These are phyloP conservation scores for Cenopis cana DNA, from an alignment of 2,888 invertebrate genomes.

Conservation along the genomic window DNA sequence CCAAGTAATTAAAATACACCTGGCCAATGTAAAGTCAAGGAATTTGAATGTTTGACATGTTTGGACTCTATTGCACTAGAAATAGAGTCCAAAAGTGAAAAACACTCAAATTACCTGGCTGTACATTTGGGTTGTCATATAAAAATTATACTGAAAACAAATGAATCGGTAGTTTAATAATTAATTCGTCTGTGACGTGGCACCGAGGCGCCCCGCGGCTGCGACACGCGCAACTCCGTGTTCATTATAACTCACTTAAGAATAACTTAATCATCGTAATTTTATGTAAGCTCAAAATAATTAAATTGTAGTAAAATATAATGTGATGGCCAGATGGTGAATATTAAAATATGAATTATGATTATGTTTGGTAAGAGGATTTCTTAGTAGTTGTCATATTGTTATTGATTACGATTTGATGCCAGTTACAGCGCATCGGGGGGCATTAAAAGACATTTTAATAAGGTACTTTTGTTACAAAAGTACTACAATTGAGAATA, in stretches of 20 bases:
- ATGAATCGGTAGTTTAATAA: slow-evolving; percentile 50
- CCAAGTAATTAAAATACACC: no score
- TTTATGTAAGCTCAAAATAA: slow-evolving; percentile 41
- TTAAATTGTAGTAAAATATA: slow-evolving; percentile 42
- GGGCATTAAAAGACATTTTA: slow-evolving; percentile 21
- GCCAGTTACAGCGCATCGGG: slow-evolving; percentile 23
- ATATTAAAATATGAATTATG: slow-evolving; percentile 37
- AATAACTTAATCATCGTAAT: slow-evolving; percentile 50
- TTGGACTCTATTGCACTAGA: no score
- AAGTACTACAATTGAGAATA: neutral
- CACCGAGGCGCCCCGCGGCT: slow-evolving; percentile 64
- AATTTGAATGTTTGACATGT: no score
- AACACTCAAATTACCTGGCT: no score
- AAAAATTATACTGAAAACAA: slow-evolving; percentile 29
- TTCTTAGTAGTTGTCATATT: slow-evolving; percentile 31
- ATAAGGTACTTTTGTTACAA: neutral
- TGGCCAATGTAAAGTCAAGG: no score
- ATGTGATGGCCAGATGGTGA: slow-evolving; percentile 38
- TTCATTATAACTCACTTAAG: slow-evolving; percentile 53
- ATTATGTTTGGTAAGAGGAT: slow-evolving; percentile 20
- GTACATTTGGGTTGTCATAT: neutral
- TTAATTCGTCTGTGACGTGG: slow-evolving; percentile 67
- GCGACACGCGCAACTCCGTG: slow-evolving; percentile 53
- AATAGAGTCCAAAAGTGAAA: no score
- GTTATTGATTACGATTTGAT: slow-evolving; percentile 37